These are phyloP conservation scores for Heterodera filipjevi DNA, from an alignment of 2,888 invertebrate species.

Conservation along the genomic window DNA sequence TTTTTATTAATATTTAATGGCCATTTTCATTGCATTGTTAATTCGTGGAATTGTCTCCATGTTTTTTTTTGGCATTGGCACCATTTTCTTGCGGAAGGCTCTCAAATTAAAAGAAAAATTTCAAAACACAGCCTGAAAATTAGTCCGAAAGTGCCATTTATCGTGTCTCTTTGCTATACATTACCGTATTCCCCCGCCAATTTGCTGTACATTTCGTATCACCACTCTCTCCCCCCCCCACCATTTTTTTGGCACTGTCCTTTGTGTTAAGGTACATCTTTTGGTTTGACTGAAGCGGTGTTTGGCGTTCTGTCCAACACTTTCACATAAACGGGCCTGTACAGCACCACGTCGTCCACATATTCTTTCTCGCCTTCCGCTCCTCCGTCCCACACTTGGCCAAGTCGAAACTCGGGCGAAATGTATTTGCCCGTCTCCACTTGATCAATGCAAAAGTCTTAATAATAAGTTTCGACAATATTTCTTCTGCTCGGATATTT, in stretches of 20 bases:
- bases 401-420: conserved; percentile 78
- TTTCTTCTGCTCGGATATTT: background rate
- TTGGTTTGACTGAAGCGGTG: background rate
- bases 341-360: conserved; percentile 59
- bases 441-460: conserved; percentile 76
- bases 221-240: too few relatives aligned
- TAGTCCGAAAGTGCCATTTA: background rate
- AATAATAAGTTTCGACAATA: background rate
- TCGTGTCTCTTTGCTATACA: background rate
- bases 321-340: conserved; percentile 61
- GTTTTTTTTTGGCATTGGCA: conserved; percentile 1
- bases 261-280: background rate
- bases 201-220: too few relatives aligned
- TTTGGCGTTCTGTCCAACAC: conserved; percentile 35
- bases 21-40: background rate
- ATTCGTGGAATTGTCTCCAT: background rate
- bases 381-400: conserved; percentile 73
- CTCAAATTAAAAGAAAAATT: background rate
- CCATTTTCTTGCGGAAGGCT: background rate
- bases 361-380: conserved; percentile 27
- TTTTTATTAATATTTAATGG: background rate
- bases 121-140: background rate
- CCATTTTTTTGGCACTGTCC: background rate
- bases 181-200: too few relatives aligned
- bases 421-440: conserved; percentile 80